Evolutionary conservation across 2,113 vertebrate genomes (phyloP).

Genomic region (Zosterops lateralis): DNA sequence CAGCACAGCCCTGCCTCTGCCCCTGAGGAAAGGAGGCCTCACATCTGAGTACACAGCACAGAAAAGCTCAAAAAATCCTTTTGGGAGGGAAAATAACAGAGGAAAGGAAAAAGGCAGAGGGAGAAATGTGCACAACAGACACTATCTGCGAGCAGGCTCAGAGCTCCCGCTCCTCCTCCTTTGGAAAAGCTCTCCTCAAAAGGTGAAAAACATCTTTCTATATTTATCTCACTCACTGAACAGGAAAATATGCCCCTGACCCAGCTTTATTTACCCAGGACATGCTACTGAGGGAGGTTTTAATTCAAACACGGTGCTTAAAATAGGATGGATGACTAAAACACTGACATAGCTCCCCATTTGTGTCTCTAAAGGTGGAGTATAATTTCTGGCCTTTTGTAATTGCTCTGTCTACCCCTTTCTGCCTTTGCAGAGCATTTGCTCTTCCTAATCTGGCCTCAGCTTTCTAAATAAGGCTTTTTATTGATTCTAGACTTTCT

Average conservation of each 20-base stretch:
- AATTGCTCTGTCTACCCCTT: not conserved
- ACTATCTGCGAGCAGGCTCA: rapidly evolving
- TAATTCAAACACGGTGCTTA: not conserved
- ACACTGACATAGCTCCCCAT: not conserved
- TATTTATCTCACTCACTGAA: not conserved
- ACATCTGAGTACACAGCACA: not conserved
- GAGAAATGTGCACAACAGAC: not conserved
- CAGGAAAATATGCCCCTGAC: not conserved
- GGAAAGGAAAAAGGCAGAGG: not conserved
- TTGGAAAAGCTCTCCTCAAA: not conserved
- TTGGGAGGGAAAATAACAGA: not conserved
- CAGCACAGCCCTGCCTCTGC: not conserved
- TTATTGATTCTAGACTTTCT: slow-evolving; percentile 6
- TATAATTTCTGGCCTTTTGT: not conserved
- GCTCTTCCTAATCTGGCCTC: not conserved
- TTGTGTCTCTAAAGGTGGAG: not conserved
- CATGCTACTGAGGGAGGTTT: not conserved
- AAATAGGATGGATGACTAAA: slow-evolving; percentile 2
- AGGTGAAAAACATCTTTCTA: not conserved
- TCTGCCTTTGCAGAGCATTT: slow-evolving; percentile 1
- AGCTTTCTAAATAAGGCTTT: slow-evolving; percentile 26
- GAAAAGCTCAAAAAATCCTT: not conserved
- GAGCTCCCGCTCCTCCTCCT: not conserved
- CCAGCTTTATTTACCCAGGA: slow-evolving; percentile 4
- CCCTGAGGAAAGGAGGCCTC: not conserved